Conservation (phyloP, 2,113 vertebrate genomes). For the Brachionichthys hirsutus region DNA sequence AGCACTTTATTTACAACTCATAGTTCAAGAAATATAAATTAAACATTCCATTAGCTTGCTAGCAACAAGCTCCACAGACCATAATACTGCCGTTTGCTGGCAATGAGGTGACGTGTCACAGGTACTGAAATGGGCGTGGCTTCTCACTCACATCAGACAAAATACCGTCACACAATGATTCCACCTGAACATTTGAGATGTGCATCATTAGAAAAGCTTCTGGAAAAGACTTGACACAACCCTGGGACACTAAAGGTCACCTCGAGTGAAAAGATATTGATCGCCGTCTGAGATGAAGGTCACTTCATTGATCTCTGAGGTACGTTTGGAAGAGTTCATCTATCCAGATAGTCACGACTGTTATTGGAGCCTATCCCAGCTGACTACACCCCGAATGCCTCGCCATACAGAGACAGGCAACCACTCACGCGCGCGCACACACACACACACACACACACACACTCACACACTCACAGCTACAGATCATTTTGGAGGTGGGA, state of each 20-base stretch:
- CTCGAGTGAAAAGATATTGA: slow-evolving; percentile 5
- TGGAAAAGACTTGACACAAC: background rate
- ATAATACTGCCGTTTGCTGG: slow-evolving; percentile 37
- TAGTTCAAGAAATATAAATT: slow-evolving; percentile 75
- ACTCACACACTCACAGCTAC: too few relatives aligned
- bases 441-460: too few relatives aligned
- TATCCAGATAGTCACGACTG: too few relatives aligned
- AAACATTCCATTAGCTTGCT: slow-evolving; percentile 81
- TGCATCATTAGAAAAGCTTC: background rate
- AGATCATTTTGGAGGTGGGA: too few relatives aligned
- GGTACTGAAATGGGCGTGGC: slow-evolving; percentile 7
- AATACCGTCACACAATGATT: background rate
- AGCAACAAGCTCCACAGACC: slow-evolving; percentile 58
- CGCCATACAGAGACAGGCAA: too few relatives aligned
- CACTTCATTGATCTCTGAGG: background rate
- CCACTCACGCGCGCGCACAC: too few relatives aligned
- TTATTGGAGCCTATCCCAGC: too few relatives aligned
- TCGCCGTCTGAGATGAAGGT: slow-evolving; percentile 2
- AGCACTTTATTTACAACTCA: slow-evolving; percentile 89
- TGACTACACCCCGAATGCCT: too few relatives aligned
- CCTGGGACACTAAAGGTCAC: background rate
- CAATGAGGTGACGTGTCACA: slow-evolving; percentile 30
- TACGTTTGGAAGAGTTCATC: too few relatives aligned
- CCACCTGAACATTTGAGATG: background rate
- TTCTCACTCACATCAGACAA: slow-evolving; percentile 8